Conservation (phyloP, 2,113 vertebrate genomes). For the Arizona elegans region DNA sequence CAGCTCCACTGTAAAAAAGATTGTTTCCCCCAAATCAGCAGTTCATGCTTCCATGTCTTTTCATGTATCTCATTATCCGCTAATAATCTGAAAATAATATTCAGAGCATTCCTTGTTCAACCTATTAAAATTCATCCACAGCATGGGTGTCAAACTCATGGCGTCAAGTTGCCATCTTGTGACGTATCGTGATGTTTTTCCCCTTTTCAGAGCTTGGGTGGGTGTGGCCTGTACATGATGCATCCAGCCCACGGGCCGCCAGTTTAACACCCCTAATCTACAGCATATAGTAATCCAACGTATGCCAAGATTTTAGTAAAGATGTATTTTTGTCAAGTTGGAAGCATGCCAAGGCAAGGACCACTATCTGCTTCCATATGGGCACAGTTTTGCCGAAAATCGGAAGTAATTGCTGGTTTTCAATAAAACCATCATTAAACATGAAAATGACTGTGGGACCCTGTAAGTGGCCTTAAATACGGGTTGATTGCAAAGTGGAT, state of each 20-base stretch:
- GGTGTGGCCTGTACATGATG: no score
- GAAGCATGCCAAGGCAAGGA: not conserved
- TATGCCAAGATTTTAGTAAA: not conserved
- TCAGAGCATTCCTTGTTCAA: not conserved
- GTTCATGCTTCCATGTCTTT: not conserved
- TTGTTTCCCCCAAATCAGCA: not conserved
- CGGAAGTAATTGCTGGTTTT: not conserved
- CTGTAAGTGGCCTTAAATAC: not conserved
- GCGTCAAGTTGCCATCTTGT: no score
- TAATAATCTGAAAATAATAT: not conserved
- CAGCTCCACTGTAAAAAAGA: constrained; percentile 17
- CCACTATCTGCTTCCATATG: not conserved
- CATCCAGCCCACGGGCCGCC: no score
- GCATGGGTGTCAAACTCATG: no score
- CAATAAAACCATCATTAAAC: not conserved
- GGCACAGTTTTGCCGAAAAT: not conserved
- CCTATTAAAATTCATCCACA: not conserved
- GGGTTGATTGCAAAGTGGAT: not conserved
- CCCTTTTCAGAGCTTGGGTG: no score
- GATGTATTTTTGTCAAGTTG: not conserved
- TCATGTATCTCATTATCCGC: no score
- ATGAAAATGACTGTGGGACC: not conserved
- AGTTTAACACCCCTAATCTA: not conserved
- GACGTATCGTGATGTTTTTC: no score
- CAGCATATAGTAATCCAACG: not conserved